These are phyloP conservation scores for Aegithalos caudatus DNA, from an alignment of 2,113 vertebrate species.

Conservation along the genomic window DNA sequence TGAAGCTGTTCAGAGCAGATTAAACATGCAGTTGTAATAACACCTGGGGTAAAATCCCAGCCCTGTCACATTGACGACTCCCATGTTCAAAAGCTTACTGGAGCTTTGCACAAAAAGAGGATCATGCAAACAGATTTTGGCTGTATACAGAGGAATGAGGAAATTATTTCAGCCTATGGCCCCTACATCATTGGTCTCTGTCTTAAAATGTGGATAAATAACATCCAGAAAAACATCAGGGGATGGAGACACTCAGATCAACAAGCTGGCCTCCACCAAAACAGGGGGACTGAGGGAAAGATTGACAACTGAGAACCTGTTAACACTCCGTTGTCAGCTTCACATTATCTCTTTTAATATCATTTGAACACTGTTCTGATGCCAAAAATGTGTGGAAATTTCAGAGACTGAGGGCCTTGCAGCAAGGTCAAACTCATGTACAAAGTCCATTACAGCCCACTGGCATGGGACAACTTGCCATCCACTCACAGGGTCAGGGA, in stretches of 20 bases:
- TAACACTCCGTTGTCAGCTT: not conserved
- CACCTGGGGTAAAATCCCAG: not conserved
- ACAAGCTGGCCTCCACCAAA: not conserved
- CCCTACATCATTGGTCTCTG: not conserved
- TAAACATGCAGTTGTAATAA: not conserved
- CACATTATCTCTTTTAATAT: not conserved
- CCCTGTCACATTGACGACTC: not conserved
- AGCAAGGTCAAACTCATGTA: not conserved
- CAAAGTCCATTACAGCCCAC: not conserved
- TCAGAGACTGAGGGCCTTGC: not conserved
- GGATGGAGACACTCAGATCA: not conserved
- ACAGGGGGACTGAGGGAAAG: not conserved
- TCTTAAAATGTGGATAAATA: not conserved
- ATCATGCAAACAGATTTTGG: rapidly evolving
- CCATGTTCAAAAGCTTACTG: not conserved
- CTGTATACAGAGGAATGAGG: not conserved
- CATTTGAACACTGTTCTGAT: not conserved
- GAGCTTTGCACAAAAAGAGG: not conserved
- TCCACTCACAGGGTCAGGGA: not conserved
- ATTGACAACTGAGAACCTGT: not conserved
- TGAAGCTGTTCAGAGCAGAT: conserved; percentile 12
- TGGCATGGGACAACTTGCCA: not conserved
- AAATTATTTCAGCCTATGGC: not conserved
- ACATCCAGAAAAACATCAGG: not conserved
- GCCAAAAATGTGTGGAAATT: not conserved